Conservation (phyloP, 2,888 invertebrate genomes). For the Drosophila villosipedis region DNA sequence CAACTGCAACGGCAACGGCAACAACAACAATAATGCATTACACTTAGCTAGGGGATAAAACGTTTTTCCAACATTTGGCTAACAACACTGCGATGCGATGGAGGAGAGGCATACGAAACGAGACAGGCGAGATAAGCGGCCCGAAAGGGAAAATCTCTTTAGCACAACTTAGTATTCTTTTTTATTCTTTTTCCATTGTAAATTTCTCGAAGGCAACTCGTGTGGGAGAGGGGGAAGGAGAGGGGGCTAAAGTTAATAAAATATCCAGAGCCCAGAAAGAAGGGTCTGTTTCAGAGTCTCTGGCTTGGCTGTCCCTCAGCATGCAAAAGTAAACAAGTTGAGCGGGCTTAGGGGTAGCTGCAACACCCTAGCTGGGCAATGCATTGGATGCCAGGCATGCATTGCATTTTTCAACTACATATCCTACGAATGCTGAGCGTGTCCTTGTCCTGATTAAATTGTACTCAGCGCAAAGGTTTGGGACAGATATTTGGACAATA, state of each 20-base stretch:
- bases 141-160: conserved; percentile 37
- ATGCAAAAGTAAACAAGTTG: conserved; percentile 59
- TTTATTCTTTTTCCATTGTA: conserved; percentile 18
- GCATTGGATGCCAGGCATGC: conserved; percentile 33
- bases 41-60: conserved; percentile 46
- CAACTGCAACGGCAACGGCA: conserved; percentile 4
- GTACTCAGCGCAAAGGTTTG: conserved; percentile 62
- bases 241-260: conserved; percentile 66
- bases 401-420: conserved; percentile 45
- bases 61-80: conserved; percentile 78
- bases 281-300: conserved; percentile 19
- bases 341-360: conserved; percentile 56
- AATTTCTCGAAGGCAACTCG: conserved; percentile 21
- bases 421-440: conserved; percentile 40
- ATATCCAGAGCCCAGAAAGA: conserved; percentile 43
- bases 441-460: conserved; percentile 69
- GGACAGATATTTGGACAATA: conserved; percentile 49
- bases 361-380: conserved; percentile 21
- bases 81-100: conserved; percentile 66
- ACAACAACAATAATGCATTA: conserved; percentile 65
- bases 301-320: conserved; percentile 18
- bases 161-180: conserved; percentile 21
- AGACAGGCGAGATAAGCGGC: conserved; percentile 51
- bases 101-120: conserved; percentile 29
- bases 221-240: not conserved